Conservation (phyloP, 2,113 vertebrate genomes). For the Lophotis ruficrista region DNA sequence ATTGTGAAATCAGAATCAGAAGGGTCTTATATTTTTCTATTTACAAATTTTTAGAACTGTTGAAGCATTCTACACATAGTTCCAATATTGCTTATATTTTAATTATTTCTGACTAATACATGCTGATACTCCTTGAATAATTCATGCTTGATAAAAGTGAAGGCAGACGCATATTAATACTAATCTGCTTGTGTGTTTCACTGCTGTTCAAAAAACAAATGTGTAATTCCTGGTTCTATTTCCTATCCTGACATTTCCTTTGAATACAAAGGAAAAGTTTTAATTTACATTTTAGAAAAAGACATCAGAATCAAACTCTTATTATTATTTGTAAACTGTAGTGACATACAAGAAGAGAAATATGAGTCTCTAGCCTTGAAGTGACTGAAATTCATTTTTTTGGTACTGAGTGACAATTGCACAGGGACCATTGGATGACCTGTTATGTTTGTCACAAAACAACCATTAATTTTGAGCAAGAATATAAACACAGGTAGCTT, state of each 20-base stretch:
- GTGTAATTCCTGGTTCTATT: constrained; percentile 21
- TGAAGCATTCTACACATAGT: constrained; percentile 13
- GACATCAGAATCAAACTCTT: neutral
- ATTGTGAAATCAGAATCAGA: neutral
- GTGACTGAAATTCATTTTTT: neutral
- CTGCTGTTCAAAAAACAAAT: constrained; percentile 27
- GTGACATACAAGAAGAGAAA: neutral
- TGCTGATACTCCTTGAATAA: constrained; percentile 66
- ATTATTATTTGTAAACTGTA: neutral
- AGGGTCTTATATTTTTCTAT: constrained; percentile 35
- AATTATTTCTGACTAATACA: constrained; percentile 70
- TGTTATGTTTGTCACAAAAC: neutral
- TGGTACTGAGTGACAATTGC: neutral
- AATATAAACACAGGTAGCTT: neutral
- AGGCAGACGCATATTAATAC: constrained; percentile 52
- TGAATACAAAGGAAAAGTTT: neutral
- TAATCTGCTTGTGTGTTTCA: constrained; percentile 52
- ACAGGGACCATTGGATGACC: neutral
- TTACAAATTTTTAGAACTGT: constrained; percentile 57
- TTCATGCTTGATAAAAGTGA: constrained; percentile 69
- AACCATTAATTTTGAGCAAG: neutral
- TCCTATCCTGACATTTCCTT: neutral
- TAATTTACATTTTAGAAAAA: neutral
- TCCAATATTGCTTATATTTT: constrained; percentile 45
- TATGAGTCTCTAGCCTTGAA: neutral